Percentiles rank a stretch among this genome's conserved stretches.
Evolutionary conservation across 2,797 vertebrate species (phyloP).

Genomic region (Gallinago stenura): DNA sequence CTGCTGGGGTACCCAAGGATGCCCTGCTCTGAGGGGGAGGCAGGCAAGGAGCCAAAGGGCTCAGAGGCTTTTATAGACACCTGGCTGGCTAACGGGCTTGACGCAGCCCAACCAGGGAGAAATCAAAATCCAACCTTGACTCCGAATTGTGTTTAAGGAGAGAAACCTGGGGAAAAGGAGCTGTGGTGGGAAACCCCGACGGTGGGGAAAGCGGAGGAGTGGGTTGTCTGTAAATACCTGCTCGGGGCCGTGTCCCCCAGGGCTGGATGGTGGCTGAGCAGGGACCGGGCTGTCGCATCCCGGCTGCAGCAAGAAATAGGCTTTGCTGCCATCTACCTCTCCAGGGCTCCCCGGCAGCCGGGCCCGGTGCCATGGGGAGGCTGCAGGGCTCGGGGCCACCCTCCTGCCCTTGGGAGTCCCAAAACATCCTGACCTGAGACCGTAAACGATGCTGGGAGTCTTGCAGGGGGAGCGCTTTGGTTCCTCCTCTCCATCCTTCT

Average conservation of each 20-base stretch:
- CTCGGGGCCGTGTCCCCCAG: fast-evolving
- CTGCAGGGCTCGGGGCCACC: not conserved
- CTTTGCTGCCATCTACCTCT: conserved; percentile 68
- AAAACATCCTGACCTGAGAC: no score
- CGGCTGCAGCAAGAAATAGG: not conserved
- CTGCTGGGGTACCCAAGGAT: fast-evolving
- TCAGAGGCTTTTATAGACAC: not conserved
- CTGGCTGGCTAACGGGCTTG: not conserved
- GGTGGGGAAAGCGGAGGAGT: fast-evolving
- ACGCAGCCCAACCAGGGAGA: not conserved
- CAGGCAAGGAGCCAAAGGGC: not conserved
- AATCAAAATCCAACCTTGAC: not conserved
- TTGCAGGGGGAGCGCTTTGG: fast-evolving
- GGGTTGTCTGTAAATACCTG: fast-evolving
- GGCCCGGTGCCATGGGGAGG: not conserved
- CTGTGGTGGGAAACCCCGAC: fast-evolving
- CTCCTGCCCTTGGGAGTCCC: not conserved
- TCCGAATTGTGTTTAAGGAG: not conserved
- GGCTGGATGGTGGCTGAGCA: not conserved
- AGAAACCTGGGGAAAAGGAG: not conserved
- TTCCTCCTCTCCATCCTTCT: no score
- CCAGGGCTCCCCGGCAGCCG: not conserved
- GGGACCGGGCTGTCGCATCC: not conserved
- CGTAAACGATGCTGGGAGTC: no score
- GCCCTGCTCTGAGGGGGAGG: not conserved